A percentile compares a stretch with the other conserved stretches of the same genome.
Conservation (phyloP, 2,113 vertebrate genomes). For the Coracopsis vasa region DNA sequence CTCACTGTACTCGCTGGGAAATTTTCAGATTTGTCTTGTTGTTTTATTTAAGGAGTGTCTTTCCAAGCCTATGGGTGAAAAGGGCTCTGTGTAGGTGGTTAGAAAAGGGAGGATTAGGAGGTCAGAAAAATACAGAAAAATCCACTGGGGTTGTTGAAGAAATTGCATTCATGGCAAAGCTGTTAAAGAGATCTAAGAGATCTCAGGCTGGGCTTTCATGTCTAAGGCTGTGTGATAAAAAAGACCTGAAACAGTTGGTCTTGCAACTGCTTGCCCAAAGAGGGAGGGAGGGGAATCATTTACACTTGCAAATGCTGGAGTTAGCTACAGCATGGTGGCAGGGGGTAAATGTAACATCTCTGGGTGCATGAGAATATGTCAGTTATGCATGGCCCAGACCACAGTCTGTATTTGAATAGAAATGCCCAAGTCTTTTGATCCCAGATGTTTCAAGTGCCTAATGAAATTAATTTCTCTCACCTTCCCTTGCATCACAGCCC, state of each 20-base stretch:
- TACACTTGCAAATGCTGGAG: background rate
- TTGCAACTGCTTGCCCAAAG: background rate
- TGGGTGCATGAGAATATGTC: background rate
- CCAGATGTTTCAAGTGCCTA: background rate
- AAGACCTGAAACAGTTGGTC: background rate
- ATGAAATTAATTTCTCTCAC: background rate
- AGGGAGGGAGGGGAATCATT: background rate
- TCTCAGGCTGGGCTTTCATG: background rate
- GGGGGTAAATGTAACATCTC: background rate
- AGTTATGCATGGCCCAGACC: background rate
- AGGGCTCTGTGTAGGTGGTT: background rate
- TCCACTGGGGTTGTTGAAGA: rapidly evolving
- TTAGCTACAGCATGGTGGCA: background rate
- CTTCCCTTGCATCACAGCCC: background rate
- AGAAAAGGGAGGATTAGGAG: background rate
- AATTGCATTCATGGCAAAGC: background rate
- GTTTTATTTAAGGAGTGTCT: background rate
- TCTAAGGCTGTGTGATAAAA: background rate
- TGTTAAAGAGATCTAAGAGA: background rate
- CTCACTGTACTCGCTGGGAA: background rate
- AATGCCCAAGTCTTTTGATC: background rate
- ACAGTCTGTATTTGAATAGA: background rate
- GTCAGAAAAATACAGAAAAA: background rate
- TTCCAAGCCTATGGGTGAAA: background rate
- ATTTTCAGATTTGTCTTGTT: background rate